These are phyloP conservation scores for Puntigrus tetrazona DNA, from an alignment of 2,113 vertebrate genomes.

Conservation along the genomic window DNA sequence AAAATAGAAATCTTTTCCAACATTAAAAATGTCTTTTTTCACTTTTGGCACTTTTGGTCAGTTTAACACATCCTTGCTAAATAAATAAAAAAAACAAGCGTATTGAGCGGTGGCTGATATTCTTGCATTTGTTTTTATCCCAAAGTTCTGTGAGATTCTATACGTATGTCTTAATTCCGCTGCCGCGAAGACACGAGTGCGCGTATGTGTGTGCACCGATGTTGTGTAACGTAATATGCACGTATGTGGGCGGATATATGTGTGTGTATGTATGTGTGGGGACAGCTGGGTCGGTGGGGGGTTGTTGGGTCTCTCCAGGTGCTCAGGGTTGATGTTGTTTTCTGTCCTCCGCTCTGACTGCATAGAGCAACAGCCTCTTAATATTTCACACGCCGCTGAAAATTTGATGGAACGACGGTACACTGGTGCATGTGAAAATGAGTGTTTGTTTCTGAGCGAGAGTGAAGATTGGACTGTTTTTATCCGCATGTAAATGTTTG, in stretches of 20 bases:
- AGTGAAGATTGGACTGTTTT: neutral
- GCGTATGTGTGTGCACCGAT: neutral
- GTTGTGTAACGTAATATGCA: neutral
- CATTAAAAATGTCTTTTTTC: too few species aligned
- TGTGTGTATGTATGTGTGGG: slow-evolving; percentile 31
- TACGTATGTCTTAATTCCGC: neutral
- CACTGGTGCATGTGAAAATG: slow-evolving; percentile 43
- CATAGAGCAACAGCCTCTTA: slow-evolving; percentile 54
- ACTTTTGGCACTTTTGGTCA: too few species aligned
- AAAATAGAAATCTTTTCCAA: too few species aligned
- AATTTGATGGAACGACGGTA: slow-evolving; percentile 64
- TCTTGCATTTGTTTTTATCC: neutral
- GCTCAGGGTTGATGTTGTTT: slow-evolving; percentile 47
- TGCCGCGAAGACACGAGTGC: neutral
- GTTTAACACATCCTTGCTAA: too few species aligned
- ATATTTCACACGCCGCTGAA: slow-evolving; percentile 75
- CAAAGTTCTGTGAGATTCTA: neutral
- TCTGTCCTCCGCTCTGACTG: slow-evolving; percentile 59
- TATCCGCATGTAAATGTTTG: neutral
- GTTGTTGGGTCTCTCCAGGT: slow-evolving; percentile 66
- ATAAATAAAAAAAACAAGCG: too few species aligned
- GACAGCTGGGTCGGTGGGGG: slow-evolving; percentile 39
- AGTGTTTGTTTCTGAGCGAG: slow-evolving; percentile 46
- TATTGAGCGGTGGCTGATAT: too few species aligned
- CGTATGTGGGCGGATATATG: slow-evolving; percentile 16